phyloP scores from a whole-genome alignment of 1,140 invertebrate species.

The Drosophila bifasciata region DNA sequence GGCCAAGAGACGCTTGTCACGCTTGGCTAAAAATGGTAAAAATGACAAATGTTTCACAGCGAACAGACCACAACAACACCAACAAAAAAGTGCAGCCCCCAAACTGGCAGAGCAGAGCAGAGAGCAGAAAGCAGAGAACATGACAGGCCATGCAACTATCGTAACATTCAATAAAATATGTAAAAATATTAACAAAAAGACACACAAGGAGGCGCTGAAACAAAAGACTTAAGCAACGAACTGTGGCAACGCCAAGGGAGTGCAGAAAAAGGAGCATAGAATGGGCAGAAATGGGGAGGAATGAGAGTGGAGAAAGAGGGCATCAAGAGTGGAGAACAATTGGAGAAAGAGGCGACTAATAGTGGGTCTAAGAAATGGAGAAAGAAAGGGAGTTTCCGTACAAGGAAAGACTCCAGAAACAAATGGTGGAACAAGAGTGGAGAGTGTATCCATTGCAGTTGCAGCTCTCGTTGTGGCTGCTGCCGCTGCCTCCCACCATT shows the following conservation, averaged over 20 bases:
- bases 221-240: slow-evolving; percentile 77
- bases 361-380: slow-evolving; percentile 4
- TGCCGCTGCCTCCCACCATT: slow-evolving; percentile 9
- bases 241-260: slow-evolving; percentile 32
- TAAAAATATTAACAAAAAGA: slow-evolving; percentile 76
- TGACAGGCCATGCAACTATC: slow-evolving; percentile 78
- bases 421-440: no score
- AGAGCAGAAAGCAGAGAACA: slow-evolving; percentile 38
- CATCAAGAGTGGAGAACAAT: not conserved
- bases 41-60: slow-evolving; percentile 81
- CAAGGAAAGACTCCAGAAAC: not conserved
- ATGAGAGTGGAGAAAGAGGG: not conserved
- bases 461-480: not conserved
- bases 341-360: slow-evolving; percentile 35
- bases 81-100: slow-evolving; percentile 56
- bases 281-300: not conserved
- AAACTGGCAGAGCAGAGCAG: slow-evolving; percentile 20
- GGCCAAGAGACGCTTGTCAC: slow-evolving; percentile 75
- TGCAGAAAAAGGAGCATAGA: not conserved
- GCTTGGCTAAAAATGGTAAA: slow-evolving; percentile 81
- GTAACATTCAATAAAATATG: slow-evolving; percentile 70
- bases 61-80: slow-evolving; percentile 22
- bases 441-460: no score
- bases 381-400: not conserved
- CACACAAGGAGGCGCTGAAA: slow-evolving; percentile 49